Conservation (phyloP, 1,140 invertebrate genomes). For the Panagrolaimus sp. region DNA sequence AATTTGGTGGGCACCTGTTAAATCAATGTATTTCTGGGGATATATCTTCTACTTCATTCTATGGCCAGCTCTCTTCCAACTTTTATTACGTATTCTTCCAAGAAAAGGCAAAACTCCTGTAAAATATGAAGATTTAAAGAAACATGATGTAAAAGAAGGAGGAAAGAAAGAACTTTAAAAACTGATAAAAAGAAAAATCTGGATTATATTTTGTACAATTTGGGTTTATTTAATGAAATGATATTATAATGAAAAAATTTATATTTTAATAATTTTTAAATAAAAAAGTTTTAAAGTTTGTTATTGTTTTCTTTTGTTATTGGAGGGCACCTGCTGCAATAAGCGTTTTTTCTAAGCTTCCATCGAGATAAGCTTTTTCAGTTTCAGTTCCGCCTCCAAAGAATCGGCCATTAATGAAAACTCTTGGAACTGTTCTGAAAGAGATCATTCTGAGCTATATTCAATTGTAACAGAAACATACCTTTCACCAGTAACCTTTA, state of each 20-base stretch:
- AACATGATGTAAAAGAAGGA: slow-evolving; percentile 14
- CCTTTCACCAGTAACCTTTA: slow-evolving; percentile 72
- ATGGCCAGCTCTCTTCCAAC: slow-evolving; percentile 44
- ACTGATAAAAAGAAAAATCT: neutral
- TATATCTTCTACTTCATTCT: slow-evolving; percentile 52
- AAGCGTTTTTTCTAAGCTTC: slow-evolving; percentile 27
- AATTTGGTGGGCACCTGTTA: slow-evolving; percentile 52
- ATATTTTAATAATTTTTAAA: neutral
- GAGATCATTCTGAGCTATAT: too few relatives aligned
- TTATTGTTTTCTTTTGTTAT: too few relatives aligned
- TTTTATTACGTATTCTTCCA: slow-evolving; percentile 40
- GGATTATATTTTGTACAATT: too few relatives aligned
- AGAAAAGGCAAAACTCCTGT: slow-evolving; percentile 22
- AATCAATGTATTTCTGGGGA: slow-evolving; percentile 52
- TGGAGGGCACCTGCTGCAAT: slow-evolving; percentile 28
- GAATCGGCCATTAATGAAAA: slow-evolving; percentile 80
- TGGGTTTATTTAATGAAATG: neutral
- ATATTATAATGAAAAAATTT: neutral
- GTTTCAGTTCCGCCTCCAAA: slow-evolving; percentile 65
- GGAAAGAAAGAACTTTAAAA: neutral
- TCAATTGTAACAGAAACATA: neutral
- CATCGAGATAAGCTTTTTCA: slow-evolving; percentile 16
- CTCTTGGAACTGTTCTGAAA: slow-evolving; percentile 71
- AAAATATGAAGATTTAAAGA: slow-evolving; percentile 20
- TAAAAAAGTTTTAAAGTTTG: slow-evolving; percentile 1